Percentiles rank a stretch among this genome's conserved stretches.
Evolutionary conservation across 2,888 invertebrate genomes (phyloP).

Genomic region (Cataglyphis albicans): DNA sequence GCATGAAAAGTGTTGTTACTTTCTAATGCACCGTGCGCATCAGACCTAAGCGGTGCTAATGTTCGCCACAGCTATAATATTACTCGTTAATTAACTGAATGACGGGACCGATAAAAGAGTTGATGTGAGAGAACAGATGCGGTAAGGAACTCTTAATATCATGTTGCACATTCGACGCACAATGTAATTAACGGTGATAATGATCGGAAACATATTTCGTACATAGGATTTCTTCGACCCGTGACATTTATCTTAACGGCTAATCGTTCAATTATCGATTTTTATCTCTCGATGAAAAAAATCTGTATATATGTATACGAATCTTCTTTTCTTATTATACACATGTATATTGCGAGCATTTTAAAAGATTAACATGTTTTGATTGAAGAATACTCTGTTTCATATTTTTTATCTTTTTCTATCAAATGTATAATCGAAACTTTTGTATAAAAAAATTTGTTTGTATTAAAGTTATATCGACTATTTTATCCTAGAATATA

Average conservation of each 20-base stretch:
- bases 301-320: neutral
- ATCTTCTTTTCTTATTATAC: neutral
- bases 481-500: neutral
- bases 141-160: neutral
- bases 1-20: constrained; percentile 64
- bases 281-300: neutral
- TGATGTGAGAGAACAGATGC: neutral
- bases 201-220: neutral
- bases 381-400: neutral
- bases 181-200: neutral
- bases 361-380: neutral
- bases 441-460: neutral
- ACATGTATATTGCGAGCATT: neutral
- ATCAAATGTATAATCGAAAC: neutral
- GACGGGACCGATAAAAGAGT: neutral
- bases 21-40: constrained; percentile 60
- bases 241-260: neutral
- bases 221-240: neutral
- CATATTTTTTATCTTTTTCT: neutral
- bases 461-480: neutral
- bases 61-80: neutral
- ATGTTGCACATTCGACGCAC: neutral
- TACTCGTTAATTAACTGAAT: constrained; percentile 17
- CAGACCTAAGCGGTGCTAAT: constrained; percentile 34
- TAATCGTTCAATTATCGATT: neutral